These are phyloP conservation scores for Tachina lurida DNA, from an alignment of 2,888 invertebrate species.

Conservation along the genomic window DNA sequence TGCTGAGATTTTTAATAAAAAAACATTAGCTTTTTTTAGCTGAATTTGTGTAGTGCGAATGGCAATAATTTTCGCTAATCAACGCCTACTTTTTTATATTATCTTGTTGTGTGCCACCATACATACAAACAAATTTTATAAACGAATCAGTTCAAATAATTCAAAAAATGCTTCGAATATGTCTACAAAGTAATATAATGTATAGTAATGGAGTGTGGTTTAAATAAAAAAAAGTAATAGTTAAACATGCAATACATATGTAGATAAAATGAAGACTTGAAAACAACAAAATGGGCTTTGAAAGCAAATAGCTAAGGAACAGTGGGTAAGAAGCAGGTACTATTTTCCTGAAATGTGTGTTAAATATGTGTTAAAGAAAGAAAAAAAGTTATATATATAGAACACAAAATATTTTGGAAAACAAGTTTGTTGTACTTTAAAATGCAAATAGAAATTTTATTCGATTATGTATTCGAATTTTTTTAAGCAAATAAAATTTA, in stretches of 20 bases:
- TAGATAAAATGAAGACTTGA: conserved; percentile 11
- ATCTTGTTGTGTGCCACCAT: not conserved
- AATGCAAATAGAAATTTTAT: no score
- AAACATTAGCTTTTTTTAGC: not conserved
- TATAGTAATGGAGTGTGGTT: conserved; percentile 37
- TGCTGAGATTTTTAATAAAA: conserved; percentile 56
- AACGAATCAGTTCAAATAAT: conserved; percentile 47
- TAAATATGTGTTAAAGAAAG: no score
- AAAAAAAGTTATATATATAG: no score
- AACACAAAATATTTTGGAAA: no score
- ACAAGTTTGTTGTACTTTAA: no score
- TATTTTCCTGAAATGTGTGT: not conserved
- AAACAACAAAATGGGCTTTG: conserved; percentile 17
- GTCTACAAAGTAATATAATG: conserved; percentile 50
- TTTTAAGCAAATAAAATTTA: no score
- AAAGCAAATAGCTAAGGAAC: not conserved
- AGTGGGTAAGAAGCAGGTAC: conserved; percentile 12
- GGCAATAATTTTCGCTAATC: conserved; percentile 22
- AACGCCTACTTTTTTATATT: conserved; percentile 49
- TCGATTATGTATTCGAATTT: no score
- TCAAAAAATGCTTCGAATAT: conserved; percentile 53
- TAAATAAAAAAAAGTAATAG: conserved; percentile 28
- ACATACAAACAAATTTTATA: not conserved
- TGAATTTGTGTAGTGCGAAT: not conserved
- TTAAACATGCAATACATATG: not conserved